Conservation (phyloP, 2,888 invertebrate genomes). For the Hypercompe scribonia region DNA sequence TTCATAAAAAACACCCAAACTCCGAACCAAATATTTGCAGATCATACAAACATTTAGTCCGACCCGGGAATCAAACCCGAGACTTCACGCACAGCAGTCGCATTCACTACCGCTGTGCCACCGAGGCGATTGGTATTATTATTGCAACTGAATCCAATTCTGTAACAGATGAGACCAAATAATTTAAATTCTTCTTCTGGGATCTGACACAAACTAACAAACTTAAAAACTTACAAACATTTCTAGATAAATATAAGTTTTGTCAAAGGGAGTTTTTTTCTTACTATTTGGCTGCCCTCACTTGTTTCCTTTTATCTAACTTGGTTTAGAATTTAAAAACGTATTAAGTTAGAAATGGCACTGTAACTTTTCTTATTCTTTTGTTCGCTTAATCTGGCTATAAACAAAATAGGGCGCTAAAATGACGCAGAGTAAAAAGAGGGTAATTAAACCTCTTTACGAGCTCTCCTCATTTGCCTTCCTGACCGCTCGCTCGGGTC, state of each 20-base stretch:
- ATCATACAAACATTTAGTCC: no score
- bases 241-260: background rate
- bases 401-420: constrained; percentile 59
- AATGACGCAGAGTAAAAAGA: constrained; percentile 60
- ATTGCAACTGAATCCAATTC: background rate
- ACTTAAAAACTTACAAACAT: background rate
- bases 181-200: background rate
- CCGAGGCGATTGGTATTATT: no score
- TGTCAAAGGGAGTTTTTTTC: no score
- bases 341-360: constrained; percentile 27
- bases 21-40: no score
- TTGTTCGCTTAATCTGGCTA: constrained; percentile 38
- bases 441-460: constrained; percentile 71
- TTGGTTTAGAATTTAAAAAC: constrained; percentile 16
- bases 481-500: constrained; percentile 53
- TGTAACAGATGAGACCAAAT: background rate
- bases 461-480: constrained; percentile 63
- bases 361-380: constrained; percentile 38
- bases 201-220: no score
- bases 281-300: background rate
- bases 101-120: no score
- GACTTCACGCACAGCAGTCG: no score
- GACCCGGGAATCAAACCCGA: no score
- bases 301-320: background rate
- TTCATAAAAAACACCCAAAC: no score